Conservation (phyloP, 2,888 invertebrate genomes). For the Phortica magna region DNA sequence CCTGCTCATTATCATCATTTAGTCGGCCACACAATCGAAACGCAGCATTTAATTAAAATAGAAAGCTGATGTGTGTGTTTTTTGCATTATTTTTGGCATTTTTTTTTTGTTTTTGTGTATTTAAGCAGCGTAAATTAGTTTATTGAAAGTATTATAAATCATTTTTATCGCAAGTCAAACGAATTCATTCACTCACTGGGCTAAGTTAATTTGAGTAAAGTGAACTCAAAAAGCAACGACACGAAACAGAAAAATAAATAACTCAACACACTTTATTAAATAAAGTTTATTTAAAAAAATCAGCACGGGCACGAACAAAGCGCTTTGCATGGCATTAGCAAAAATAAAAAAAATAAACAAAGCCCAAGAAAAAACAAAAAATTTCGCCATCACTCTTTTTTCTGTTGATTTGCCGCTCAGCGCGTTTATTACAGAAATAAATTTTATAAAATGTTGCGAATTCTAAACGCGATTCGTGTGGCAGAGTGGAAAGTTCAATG, state of each 20-base stretch:
- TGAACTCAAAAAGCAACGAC: not conserved
- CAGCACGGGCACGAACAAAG: not conserved
- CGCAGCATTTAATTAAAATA: slow-evolving; percentile 1
- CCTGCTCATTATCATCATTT: too few relatives aligned
- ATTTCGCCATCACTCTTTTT: not conserved
- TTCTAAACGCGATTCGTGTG: slow-evolving; percentile 56
- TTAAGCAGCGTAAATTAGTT: not conserved
- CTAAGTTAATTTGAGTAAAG: not conserved
- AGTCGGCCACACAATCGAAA: not conserved
- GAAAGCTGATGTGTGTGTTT: not conserved
- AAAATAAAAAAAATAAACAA: not conserved
- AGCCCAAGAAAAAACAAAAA: not conserved
- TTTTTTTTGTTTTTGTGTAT: too few relatives aligned
- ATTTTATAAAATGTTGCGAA: slow-evolving; percentile 58
- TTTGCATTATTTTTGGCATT: not conserved
- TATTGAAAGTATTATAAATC: slow-evolving; percentile 29
- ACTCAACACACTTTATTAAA: not conserved
- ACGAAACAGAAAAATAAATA: not conserved
- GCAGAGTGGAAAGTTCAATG: slow-evolving; percentile 31
- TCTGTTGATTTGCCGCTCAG: not conserved
- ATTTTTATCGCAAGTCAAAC: slow-evolving; percentile 26
- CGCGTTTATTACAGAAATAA: slow-evolving; percentile 57
- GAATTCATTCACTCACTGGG: not conserved
- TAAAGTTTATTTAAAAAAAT: not conserved
- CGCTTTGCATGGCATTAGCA: slow-evolving; percentile 54